phyloP scores from a whole-genome alignment of 2,113 vertebrate species.

The Dasyprocta punctata region DNA sequence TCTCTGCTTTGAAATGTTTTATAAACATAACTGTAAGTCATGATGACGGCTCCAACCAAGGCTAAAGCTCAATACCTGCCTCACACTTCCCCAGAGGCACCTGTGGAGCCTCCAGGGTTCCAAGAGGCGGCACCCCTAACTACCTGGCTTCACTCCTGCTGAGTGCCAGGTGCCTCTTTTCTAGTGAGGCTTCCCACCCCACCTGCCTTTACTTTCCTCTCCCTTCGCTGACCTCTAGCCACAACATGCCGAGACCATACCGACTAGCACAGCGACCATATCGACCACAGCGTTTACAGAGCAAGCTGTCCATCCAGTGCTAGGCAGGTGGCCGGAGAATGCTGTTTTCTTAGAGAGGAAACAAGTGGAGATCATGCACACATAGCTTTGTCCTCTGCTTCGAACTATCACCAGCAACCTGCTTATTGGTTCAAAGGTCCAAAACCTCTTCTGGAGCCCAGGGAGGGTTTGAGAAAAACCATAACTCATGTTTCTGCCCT shows the following conservation, averaged over 20 bases:
- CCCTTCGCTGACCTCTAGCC: not conserved
- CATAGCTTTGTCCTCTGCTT: not conserved
- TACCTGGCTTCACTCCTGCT: not conserved
- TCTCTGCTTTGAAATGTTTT: not conserved
- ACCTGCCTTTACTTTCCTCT: not conserved
- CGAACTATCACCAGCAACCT: not conserved
- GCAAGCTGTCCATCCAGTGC: not conserved
- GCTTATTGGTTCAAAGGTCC: not conserved
- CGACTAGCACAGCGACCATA: not conserved
- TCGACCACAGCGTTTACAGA: not conserved
- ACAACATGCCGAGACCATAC: not conserved
- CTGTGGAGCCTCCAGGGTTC: not conserved
- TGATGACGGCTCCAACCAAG: not conserved
- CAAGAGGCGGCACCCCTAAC: not conserved
- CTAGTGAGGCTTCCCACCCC: not conserved
- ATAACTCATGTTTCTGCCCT: not conserved
- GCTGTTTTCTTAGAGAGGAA: not conserved
- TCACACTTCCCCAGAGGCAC: not conserved
- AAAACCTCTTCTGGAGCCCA: not conserved
- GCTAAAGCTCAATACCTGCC: not conserved
- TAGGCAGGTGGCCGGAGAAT: not conserved
- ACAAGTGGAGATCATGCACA: not conserved
- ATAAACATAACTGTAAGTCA: not conserved
- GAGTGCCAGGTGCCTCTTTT: not conserved
- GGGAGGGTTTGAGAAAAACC: not conserved